Evolutionary conservation across 2,797 vertebrate species (phyloP).

Genomic region (Vultur gryphus): DNA sequence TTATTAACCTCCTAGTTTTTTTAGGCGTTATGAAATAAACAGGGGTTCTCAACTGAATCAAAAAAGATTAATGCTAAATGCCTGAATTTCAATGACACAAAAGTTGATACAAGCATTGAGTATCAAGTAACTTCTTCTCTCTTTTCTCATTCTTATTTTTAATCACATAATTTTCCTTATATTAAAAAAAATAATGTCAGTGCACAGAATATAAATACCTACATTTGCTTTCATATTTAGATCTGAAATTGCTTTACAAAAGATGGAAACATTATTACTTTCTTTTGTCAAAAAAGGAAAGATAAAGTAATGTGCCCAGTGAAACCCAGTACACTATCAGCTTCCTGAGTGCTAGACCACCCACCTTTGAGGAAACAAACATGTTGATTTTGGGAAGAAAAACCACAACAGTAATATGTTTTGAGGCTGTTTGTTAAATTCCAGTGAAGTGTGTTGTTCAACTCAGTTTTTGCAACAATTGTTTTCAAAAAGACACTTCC

Average conservation of each 20-base stretch:
- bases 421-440: neutral
- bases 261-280: neutral
- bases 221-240: neutral
- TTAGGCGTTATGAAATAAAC: neutral
- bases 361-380: neutral
- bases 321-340: neutral
- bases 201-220: neutral
- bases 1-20: neutral
- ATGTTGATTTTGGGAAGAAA: neutral
- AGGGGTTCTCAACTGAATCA: neutral
- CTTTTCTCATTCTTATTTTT: neutral
- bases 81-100: neutral
- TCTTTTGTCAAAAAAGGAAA: neutral
- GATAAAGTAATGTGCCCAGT: neutral
- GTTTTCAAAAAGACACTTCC: neutral
- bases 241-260: neutral
- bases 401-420: neutral
- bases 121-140: neutral
- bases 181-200: neutral
- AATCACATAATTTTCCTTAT: neutral
- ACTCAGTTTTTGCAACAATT: neutral
- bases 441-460: neutral
- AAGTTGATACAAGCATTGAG: neutral
- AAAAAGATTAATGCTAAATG: neutral
- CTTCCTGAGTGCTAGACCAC: neutral